Evolutionary conservation across 2,113 vertebrate species (phyloP), one percentile per base, ranked within the genome.

Genomic region (Phoenicopterus ruber): DNA sequence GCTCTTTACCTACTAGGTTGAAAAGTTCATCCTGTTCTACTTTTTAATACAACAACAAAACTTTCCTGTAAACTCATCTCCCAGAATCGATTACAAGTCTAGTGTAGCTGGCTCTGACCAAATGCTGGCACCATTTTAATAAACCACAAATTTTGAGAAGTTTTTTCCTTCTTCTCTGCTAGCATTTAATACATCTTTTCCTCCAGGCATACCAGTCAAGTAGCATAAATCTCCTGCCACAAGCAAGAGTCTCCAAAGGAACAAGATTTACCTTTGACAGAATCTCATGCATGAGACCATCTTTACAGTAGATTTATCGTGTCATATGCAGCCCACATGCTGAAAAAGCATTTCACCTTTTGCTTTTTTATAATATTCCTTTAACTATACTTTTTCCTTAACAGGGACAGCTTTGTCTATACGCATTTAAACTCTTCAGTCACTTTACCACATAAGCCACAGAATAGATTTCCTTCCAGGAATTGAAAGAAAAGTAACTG

Each of bases 1-100:
- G 46, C 55, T 93, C 57, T 96, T 86, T 61, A 96, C 86, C 91
- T 88, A 49, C 34, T 6, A 62, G 58, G 86, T 82, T 95, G 86
- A 96, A 96, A 97, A 97, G 90, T 96, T 96, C 86, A 95, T 76
- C 62, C 65, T 85, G 94, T 94, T 96, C 93, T 72, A 58, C 80
- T 84, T 96, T 70, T 89, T 77, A 86, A 61, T 5, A 62, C 74
- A 96, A 88, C 24, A 82, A 54, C 62, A 94, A 90, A 85, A 88
- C 42, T 88, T 95, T 92, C 83, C 73, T 50, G 70, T 88, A 94
- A 93, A 84, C 65, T 79, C 85, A 94, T 73, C 69, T 92, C 77
- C 40, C 58, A 84, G 83, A 94, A 92, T 82, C 57, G 7, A 86
- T 91, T 86, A 84, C 40, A 80, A 55, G 61, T 14, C 59, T 82